A percentile compares a stretch with the other conserved stretches of the same genome.
phyloP scores from a whole-genome alignment of 1,140 invertebrate species.

The Scylla paramamosain region DNA sequence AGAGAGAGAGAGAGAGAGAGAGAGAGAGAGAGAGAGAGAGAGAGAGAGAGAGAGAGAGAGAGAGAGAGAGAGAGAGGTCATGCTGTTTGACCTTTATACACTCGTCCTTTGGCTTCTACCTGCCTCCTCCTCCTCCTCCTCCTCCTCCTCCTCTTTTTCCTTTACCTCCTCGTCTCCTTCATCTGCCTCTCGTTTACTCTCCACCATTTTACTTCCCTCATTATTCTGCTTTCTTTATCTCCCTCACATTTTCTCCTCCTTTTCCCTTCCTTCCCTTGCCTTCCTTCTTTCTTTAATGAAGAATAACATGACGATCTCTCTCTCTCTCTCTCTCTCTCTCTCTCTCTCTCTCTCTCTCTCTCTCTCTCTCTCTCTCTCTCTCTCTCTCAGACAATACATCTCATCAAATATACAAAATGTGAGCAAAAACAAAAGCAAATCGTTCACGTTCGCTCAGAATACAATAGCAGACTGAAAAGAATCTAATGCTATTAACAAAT shows the following conservation, averaged over 20 bases:
- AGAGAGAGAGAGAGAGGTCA: no score
- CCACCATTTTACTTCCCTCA: background rate
- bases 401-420: no score
- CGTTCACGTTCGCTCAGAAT: no score
- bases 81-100: no score
- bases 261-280: background rate
- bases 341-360: slow-evolving; percentile 53
- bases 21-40: no score
- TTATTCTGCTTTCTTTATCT: background rate
- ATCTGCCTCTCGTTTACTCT: background rate
- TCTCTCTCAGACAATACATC: background rate
- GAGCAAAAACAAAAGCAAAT: no score
- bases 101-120: no score
- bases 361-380: slow-evolving; percentile 34
- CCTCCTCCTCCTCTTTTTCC: background rate
- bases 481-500: no score
- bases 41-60: no score
- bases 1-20: no score
- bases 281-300: background rate
- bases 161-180: background rate
- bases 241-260: background rate
- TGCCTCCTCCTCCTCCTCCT: background rate
- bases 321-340: slow-evolving; percentile 45
- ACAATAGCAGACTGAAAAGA: no score
- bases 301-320: background rate